Percentiles rank a stretch among this genome's conserved stretches.
Conservation (phyloP, 2,797 vertebrate species). For the Natrix natrix region DNA sequence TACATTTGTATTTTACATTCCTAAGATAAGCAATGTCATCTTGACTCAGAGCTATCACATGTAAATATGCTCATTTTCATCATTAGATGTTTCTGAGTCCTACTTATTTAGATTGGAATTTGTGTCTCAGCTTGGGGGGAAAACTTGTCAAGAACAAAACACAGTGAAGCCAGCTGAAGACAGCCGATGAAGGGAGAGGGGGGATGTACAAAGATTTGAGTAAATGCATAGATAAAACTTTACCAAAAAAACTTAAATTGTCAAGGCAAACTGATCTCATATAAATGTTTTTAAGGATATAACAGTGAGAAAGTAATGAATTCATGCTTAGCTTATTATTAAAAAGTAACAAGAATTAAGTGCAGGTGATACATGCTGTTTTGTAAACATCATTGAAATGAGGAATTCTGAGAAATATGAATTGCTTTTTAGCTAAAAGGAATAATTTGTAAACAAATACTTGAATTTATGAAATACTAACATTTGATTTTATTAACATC, state of each 20-base stretch:
- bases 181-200: neutral
- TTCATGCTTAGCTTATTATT: conserved; percentile 16
- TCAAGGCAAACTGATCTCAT: conserved; percentile 21
- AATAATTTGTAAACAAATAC: neutral
- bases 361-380: conserved; percentile 13
- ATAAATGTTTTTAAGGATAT: neutral
- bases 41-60: neutral
- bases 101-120: neutral
- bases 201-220: neutral
- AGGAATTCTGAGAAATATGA: neutral
- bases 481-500: conserved; percentile 29
- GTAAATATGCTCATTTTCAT: neutral
- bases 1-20: conserved; percentile 2
- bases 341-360: conserved; percentile 3
- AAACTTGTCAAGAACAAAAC: neutral
- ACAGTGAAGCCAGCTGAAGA: neutral
- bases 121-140: neutral
- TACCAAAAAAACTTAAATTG: neutral
- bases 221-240: neutral
- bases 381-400: neutral
- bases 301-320: neutral
- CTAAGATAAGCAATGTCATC: neutral
- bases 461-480: conserved; percentile 27
- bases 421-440: conserved; percentile 13
- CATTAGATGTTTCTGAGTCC: conserved; percentile 1